A percentile compares a stretch with the other conserved stretches of the same genome.
These are phyloP conservation scores for Morbakka virulenta DNA, from an alignment of 30 jellyfish, hydroid and myxozoan species.

Conservation along the genomic window DNA sequence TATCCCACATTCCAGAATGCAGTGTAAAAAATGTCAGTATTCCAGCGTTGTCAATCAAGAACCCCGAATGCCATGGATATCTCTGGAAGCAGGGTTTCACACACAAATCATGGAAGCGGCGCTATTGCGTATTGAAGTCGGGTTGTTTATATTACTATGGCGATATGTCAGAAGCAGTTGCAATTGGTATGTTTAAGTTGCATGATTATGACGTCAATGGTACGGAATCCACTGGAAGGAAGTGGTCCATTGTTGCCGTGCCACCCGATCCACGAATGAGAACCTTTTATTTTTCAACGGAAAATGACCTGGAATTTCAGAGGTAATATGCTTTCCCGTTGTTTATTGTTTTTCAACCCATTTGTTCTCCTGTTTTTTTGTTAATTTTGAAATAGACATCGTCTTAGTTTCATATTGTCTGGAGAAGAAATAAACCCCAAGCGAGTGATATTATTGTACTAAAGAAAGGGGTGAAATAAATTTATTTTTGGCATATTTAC, in stretches of 20 bases:
- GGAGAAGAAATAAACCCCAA: too few species aligned
- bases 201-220: constrained; percentile 62
- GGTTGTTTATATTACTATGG: constrained; percentile 87
- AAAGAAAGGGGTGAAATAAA: too few species aligned
- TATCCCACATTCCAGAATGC: constrained; percentile 73
- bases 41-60: constrained; percentile 88
- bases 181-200: constrained; percentile 82
- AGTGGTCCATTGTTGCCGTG: constrained; percentile 59
- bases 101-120: constrained; percentile 83
- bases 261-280: constrained; percentile 85
- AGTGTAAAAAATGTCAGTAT: constrained; percentile 85
- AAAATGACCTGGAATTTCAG: constrained; percentile 65
- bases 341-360: too few species aligned
- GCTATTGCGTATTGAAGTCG: constrained; percentile 85
- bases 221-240: constrained; percentile 27
- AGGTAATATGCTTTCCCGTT: constrained; percentile 33
- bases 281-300: constrained; percentile 74
- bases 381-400: too few species aligned
- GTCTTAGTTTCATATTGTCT: too few species aligned
- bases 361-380: too few species aligned
- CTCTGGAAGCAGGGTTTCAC: constrained; percentile 88
- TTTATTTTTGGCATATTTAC: too few species aligned
- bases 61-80: constrained; percentile 97
- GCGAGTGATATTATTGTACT: too few species aligned
- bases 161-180: constrained; percentile 87